A percentile compares a stretch with the other conserved stretches of the same genome.
phyloP scores from a whole-genome alignment of 2,113 vertebrate genomes.

The Eidolon helvum region DNA sequence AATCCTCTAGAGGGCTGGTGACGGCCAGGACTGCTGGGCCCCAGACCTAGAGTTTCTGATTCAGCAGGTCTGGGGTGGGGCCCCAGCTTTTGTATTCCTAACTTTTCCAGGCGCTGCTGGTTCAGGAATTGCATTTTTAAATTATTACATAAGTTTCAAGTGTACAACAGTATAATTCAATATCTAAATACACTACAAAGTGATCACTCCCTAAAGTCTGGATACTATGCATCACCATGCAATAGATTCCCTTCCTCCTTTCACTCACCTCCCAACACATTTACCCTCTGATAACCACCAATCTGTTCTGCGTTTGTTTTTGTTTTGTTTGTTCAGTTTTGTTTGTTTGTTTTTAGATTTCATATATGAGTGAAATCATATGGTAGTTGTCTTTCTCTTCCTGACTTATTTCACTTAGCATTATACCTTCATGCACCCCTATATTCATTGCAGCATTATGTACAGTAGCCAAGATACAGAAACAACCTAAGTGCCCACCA shows the following conservation, averaged over 20 bases:
- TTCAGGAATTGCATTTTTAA: not conserved
- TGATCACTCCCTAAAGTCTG: not conserved
- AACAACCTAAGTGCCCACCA: not conserved
- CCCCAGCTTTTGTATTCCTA: not conserved
- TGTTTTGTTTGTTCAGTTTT: not conserved
- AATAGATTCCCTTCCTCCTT: not conserved
- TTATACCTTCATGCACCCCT: not conserved
- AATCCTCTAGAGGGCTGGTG: too few relatives aligned
- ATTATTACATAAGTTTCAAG: not conserved
- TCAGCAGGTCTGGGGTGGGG: not conserved
- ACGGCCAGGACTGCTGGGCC: not conserved
- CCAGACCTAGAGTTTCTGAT: not conserved
- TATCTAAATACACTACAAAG: not conserved
- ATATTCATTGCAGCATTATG: not conserved
- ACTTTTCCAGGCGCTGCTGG: not conserved
- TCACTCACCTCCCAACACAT: not conserved
- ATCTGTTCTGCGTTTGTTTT: not conserved
- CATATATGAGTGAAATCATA: not conserved
- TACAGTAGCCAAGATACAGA: not conserved
- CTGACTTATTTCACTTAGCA: not conserved
- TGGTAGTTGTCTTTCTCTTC: too few relatives aligned
- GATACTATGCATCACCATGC: not conserved
- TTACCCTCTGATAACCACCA: not conserved
- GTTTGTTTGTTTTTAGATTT: not conserved
- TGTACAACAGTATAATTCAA: not conserved